Base-by-base conservation (phyloP, 2,113 vertebrate genomes). In the Rattus norvegicus region DNA sequence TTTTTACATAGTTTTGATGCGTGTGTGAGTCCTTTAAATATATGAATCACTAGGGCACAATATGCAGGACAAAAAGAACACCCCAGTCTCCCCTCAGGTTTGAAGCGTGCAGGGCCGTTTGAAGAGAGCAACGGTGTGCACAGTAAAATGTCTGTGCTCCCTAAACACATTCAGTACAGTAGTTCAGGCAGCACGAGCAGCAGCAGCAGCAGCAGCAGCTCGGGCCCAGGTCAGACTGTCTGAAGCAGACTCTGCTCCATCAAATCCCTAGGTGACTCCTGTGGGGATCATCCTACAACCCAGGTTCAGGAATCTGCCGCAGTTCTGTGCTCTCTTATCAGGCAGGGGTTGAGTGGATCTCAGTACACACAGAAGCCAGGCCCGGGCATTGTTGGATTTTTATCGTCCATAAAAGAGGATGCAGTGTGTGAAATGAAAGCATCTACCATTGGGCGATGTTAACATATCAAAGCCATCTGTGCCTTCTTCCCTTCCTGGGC, bases 381-480 rank as follows among this genome's bases (percentile, higher is more conserved):
- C 36, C 75, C 88, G 52, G 22, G 20, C 47, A 20, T 93, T 84
- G 9, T 95, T 93, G 88, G 61, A 85, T 96, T 61, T 43, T 89
- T 80, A 61, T 87, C 39, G 75, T 59, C 39, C 65, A 56, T 39
- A 49, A 83, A 96, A 79, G 36, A 96, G 90, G 88, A 92, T 95
- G 63, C 54, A 36, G 81, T 52, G 28, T 72, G 61, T 17, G 76
- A 96, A 96, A 92, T 4, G 39, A 93, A 96, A 90, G 96, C 28
- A 43, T 33, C 65, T 75, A 77, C 93, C 72, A 11, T 49, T 47
- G 59, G 87, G 72, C 54, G 33, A 96, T 16, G 65, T 96, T 96
- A 95, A 72, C 97, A 97, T 93, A 97, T 95, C 98, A 97, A 97
- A 97, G 93, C 83, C 89, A 12, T 86, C 92, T 96, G 89, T 76